Base-by-base conservation (phyloP, 2,888 invertebrate species). In the Drosophila nr. medialis region DNA sequence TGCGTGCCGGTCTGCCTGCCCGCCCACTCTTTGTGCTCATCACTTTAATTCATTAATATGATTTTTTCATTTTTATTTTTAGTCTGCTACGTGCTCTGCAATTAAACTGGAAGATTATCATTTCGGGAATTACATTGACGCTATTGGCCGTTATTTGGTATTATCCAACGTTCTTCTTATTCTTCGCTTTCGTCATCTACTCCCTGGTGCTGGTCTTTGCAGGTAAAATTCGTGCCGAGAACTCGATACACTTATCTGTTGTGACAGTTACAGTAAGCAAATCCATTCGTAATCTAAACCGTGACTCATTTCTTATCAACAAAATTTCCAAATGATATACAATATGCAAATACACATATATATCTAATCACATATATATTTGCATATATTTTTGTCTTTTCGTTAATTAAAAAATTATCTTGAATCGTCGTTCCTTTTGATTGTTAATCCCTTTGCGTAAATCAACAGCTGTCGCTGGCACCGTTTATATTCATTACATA, bases 161-260 rank as follows among this genome's bases (percentile, higher is more conserved):
- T 84, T 93, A 93, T 90, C 93, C 93, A 69, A 87, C 92, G 53
- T 90, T 93, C 74, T 93, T 93, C 76, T 89, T 93, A 68, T 91
- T 93, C 73, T 92, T 93, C 65, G 81, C 93, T 32, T 93, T 93
- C 78, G 80, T 91, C 40, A 75, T 92, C 34, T 93, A 93, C 76
- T 93, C 93, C 21, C 66, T 91, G 71, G 80, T 93, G 72, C 80
- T 93, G 70, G 89, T 93, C 40, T 77, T 91, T 73, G 88, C 91
- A 72, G 92, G 93, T 93, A 84, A 92, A 13, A 7, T 7, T 54
- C 5, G 18, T 27, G 92, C 61, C 48, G 11, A 15, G 24, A 27
- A 13, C 8, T 29, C 56, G 13, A 55, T 55, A n/a, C 13, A 15
- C 7, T 13, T 24, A 45, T 18, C 21, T 18, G 27, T 30, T 21